phyloP scores from a whole-genome alignment of 2,113 vertebrate genomes.

The Cercopithecus mona region DNA sequence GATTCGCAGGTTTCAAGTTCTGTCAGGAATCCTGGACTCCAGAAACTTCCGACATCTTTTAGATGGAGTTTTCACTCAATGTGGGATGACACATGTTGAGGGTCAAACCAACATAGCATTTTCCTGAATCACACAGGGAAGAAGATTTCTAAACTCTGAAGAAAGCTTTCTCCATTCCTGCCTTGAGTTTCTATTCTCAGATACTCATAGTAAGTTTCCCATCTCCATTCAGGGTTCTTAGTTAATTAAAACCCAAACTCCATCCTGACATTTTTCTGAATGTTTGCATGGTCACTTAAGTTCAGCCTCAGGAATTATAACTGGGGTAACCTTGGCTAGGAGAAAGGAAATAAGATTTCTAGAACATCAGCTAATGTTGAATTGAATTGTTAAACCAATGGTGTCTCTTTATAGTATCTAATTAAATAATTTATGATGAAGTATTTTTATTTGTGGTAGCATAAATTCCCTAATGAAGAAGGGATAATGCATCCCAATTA shows the following conservation, averaged over 20 bases:
- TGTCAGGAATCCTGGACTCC: not conserved
- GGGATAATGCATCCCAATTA: not conserved
- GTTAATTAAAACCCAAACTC: not conserved
- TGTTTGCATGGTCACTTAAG: not conserved
- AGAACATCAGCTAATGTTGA: not conserved
- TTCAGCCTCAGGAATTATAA: not conserved
- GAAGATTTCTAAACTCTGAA: not conserved
- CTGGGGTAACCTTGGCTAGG: not conserved
- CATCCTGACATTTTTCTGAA: not conserved
- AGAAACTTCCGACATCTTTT: not conserved
- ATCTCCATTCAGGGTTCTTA: not conserved
- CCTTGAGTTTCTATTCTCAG: not conserved
- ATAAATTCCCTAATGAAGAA: not conserved
- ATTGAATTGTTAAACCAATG: not conserved
- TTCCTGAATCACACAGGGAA: not conserved
- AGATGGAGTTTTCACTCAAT: not conserved
- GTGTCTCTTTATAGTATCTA: not conserved
- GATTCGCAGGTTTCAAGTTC: not conserved
- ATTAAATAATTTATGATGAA: not conserved
- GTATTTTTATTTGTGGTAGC: not conserved
- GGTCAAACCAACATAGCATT: not conserved
- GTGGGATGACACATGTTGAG: not conserved
- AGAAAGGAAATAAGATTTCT: not conserved
- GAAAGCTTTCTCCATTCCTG: not conserved
- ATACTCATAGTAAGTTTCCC: not conserved